Evolutionary conservation across 2,113 vertebrate genomes (phyloP).

Genomic region (Pogonocichla stellata): DNA sequence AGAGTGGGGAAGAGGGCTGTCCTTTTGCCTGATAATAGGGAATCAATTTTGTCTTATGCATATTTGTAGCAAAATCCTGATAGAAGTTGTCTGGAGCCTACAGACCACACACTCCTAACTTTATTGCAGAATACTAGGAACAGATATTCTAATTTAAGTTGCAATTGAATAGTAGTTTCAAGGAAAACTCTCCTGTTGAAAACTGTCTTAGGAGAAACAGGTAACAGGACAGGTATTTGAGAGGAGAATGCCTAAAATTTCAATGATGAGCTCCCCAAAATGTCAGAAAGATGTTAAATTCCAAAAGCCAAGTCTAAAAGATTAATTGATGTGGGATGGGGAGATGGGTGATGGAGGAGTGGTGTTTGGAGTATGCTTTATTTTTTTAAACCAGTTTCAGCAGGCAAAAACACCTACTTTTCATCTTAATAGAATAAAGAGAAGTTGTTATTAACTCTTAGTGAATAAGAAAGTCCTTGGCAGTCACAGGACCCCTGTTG

Average conservation of each 20-base stretch:
- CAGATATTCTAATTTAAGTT: not conserved
- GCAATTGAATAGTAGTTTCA: not conserved
- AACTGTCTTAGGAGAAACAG: not conserved
- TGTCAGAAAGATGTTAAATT: not conserved
- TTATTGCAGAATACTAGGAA: not conserved
- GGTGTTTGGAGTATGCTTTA: not conserved
- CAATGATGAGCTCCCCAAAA: not conserved
- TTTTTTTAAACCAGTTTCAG: not conserved
- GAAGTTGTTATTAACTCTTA: not conserved
- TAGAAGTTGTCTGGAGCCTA: not conserved
- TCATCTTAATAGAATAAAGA: not conserved
- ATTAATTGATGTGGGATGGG: rapidly evolving
- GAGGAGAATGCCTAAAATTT: not conserved
- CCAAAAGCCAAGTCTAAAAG: not conserved
- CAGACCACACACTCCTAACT: not conserved
- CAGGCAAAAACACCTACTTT: not conserved
- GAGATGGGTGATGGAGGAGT: rapidly evolving
- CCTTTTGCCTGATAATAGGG: not conserved
- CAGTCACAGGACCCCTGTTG: rapidly evolving
- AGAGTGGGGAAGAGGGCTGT: not conserved
- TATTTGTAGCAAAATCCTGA: not conserved
- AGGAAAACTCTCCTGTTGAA: not conserved
- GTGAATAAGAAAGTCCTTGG: not conserved
- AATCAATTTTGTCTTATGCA: not conserved
- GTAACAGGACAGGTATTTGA: not conserved